Conservation (phyloP, 1,140 invertebrate genomes). For the Procambarus clarkii region DNA sequence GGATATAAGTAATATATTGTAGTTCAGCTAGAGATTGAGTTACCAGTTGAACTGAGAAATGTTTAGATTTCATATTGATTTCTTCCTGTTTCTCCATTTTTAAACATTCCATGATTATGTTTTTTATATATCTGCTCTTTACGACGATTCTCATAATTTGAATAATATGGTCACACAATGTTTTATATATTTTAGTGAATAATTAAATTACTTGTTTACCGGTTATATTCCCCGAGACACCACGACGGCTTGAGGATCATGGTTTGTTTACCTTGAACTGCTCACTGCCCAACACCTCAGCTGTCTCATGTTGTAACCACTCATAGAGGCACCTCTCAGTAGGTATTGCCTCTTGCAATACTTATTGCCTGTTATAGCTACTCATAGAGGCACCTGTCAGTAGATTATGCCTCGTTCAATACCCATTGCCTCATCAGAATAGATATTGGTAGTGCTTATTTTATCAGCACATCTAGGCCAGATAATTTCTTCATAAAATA, state of each 20-base stretch:
- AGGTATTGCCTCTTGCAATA: neutral
- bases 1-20: neutral
- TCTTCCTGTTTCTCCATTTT: neutral
- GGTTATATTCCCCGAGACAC: neutral
- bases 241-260: neutral
- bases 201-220: neutral
- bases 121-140: neutral
- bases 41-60: neutral
- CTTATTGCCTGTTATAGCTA: neutral
- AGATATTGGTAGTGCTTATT: slow-evolving; percentile 10
- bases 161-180: neutral
- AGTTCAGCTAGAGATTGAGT: neutral
- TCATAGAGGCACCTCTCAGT: neutral
- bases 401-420: neutral
- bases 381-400: no score
- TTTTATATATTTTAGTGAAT: neutral
- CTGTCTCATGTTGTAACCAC: slow-evolving; percentile 6
- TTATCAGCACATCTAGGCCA: neutral
- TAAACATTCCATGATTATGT: neutral
- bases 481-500: neutral
- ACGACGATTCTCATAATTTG: neutral
- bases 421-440: neutral
- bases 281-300: slow-evolving; percentile 24
- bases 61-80: neutral
- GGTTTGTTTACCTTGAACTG: neutral